A percentile compares a stretch with the other conserved stretches of the same genome.
These are phyloP conservation scores for Plestiodon gilberti DNA, from an alignment of 2,113 vertebrate genomes.

Conservation along the genomic window DNA sequence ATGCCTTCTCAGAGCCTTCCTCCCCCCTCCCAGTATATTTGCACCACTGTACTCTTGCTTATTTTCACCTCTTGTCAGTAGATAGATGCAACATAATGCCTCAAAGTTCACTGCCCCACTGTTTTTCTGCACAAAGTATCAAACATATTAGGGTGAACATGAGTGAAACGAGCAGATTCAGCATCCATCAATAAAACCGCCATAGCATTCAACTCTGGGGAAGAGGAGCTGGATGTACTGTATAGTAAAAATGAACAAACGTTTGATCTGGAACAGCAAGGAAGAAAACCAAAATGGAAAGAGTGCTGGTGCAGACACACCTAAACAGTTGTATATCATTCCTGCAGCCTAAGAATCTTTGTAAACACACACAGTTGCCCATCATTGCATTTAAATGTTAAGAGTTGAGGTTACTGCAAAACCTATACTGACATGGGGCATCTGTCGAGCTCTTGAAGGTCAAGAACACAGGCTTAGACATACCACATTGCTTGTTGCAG, in stretches of 20 bases:
- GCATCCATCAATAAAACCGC: background rate
- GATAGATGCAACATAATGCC: background rate
- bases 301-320: background rate
- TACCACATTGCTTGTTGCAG: conserved; percentile 61
- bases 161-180: background rate
- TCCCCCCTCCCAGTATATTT: background rate
- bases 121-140: background rate
- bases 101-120: background rate
- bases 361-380: conserved; percentile 52
- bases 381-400: conserved; percentile 31
- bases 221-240: background rate
- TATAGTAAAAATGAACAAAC: background rate
- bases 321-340: conserved; percentile 22
- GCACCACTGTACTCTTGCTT: background rate
- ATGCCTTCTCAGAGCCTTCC: background rate
- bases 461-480: conserved; percentile 64
- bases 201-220: background rate
- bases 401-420: conserved; percentile 55
- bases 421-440: conserved; percentile 56
- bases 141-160: background rate
- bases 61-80: background rate
- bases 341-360: conserved; percentile 45
- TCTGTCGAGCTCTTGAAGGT: conserved; percentile 57
- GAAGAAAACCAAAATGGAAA: background rate
- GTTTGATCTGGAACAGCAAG: background rate